Conservation (phyloP, 2,113 vertebrate genomes). For the Dasyprocta punctata region DNA sequence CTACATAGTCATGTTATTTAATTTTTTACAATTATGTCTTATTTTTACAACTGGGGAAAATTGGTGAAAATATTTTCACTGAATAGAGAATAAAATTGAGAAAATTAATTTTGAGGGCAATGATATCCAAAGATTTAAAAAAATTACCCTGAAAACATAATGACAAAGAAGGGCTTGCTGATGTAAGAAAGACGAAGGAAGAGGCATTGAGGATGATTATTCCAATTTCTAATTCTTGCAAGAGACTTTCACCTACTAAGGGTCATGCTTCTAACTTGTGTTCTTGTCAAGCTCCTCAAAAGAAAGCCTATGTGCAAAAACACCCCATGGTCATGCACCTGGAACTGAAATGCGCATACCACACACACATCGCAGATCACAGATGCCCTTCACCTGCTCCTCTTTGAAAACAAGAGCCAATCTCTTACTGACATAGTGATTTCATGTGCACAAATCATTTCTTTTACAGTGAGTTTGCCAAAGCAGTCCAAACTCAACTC, state of each 20-base stretch:
- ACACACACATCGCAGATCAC: neutral
- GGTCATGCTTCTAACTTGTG: neutral
- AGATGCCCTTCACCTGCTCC: neutral
- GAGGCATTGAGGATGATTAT: neutral
- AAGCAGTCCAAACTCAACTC: slow-evolving; percentile 35
- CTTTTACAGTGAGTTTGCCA: slow-evolving; percentile 22
- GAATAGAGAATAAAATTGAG: neutral
- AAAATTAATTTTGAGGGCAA: neutral
- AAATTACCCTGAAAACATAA: neutral
- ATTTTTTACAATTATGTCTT: neutral
- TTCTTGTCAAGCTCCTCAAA: neutral
- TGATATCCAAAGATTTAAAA: neutral
- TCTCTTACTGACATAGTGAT: neutral
- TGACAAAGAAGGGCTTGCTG: neutral
- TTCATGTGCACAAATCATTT: neutral
- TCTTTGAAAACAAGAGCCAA: neutral
- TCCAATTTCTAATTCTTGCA: neutral
- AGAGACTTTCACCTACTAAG: neutral
- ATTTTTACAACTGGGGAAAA: slow-evolving; percentile 6
- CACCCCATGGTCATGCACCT: neutral
- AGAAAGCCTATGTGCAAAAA: neutral
- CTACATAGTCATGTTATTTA: neutral
- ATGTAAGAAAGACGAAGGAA: neutral
- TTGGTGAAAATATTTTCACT: neutral
- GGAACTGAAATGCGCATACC: neutral